These are phyloP conservation scores for Actinostola sp. DNA, from an alignment of 92 coral and sea anemone species.

Conservation along the genomic window DNA sequence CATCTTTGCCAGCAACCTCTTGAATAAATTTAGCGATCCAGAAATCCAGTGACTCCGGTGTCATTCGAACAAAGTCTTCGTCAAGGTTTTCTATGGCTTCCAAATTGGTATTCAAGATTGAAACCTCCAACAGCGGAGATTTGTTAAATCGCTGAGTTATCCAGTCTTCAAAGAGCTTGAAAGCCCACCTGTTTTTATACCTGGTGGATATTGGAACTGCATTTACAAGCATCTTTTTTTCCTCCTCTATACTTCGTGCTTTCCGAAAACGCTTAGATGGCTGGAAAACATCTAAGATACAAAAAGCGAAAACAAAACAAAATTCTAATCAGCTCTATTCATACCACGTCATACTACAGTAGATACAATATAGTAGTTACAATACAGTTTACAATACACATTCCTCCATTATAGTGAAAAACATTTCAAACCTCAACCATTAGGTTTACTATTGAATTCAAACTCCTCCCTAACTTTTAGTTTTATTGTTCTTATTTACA, in stretches of 20 bases:
- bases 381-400: too few species aligned
- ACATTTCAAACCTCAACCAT: not conserved
- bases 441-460: not conserved
- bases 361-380: too few species aligned
- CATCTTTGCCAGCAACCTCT: slow-evolving; percentile 22
- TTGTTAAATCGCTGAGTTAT: slow-evolving; percentile 29
- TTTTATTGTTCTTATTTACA: not conserved
- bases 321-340: not conserved
- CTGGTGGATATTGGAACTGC: slow-evolving; percentile 53
- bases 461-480: not conserved
- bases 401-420: too few species aligned
- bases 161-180: slow-evolving; percentile 40
- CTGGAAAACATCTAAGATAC: not conserved
- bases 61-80: slow-evolving; percentile 5
- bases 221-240: slow-evolving; percentile 14
- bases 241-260: slow-evolving; percentile 48
- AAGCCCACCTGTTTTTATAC: slow-evolving; percentile 36
- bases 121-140: slow-evolving; percentile 27
- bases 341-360: not conserved
- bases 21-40: slow-evolving; percentile 50
- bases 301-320: not conserved
- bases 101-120: slow-evolving; percentile 11
- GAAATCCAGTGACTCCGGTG: slow-evolving; percentile 12
- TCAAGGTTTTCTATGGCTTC: slow-evolving; percentile 34
- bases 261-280: slow-evolving; percentile 41